These are phyloP conservation scores for Tuta absoluta DNA, from an alignment of 2,888 invertebrate genomes.

Conservation along the genomic window DNA sequence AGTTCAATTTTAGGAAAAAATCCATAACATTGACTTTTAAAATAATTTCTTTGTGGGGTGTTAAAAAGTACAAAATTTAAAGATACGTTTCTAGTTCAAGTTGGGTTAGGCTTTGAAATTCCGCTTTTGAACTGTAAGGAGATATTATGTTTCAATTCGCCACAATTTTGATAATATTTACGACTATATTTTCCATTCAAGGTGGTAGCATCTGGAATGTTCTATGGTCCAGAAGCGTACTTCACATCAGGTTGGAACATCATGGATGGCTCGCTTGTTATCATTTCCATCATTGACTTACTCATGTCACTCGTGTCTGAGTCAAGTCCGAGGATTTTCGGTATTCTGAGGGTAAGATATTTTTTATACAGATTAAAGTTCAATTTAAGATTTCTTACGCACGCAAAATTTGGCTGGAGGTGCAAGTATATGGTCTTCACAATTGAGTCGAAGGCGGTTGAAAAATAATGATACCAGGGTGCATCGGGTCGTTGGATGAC, in stretches of 20 bases:
- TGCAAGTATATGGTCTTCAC: too few species aligned
- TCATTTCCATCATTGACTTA: slow-evolving; percentile 98
- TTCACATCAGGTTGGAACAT: slow-evolving; percentile 99
- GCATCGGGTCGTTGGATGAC: too few species aligned
- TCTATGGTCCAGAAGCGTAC: slow-evolving; percentile 96
- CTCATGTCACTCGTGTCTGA: slow-evolving; percentile 96
- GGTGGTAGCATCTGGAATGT: slow-evolving; percentile 97
- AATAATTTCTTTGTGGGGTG: too few species aligned
- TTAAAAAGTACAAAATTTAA: too few species aligned
- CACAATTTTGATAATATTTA: background rate
- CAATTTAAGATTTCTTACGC: too few species aligned
- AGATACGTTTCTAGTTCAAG: too few species aligned
- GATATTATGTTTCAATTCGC: too few species aligned
- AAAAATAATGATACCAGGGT: too few species aligned
- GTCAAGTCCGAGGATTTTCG: slow-evolving; percentile 98
- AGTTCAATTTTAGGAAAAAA: too few species aligned
- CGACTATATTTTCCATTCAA: slow-evolving; percentile 52
- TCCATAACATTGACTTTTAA: too few species aligned
- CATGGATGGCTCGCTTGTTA: slow-evolving; percentile 99
- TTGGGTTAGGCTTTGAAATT: background rate
- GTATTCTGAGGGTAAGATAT: slow-evolving; percentile 93
- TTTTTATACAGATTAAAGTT: background rate
- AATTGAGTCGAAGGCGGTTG: too few species aligned
- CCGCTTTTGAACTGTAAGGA: background rate
- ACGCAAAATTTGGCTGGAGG: too few species aligned